Evolutionary conservation across 2,888 invertebrate species (phyloP).

Genomic region (Phanerotoma sp.): DNA sequence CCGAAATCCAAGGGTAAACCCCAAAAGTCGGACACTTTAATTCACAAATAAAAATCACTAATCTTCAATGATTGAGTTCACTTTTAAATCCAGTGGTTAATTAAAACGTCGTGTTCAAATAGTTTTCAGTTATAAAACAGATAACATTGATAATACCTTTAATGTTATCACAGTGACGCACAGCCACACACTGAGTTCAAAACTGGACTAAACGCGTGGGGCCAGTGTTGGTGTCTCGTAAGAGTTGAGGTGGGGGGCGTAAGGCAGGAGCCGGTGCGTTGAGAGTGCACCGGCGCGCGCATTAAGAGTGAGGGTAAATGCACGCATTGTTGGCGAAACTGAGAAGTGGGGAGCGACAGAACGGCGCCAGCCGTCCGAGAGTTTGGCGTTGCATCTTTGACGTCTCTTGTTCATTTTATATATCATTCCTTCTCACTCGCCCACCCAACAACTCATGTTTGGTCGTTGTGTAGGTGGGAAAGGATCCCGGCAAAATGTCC

Average conservation of each 20-base stretch:
- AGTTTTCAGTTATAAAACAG: no score
- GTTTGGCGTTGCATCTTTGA: slow-evolving; percentile 38
- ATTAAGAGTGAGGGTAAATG: slow-evolving; percentile 11
- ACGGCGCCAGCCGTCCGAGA: slow-evolving; percentile 45
- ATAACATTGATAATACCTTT: neutral
- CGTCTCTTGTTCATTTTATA: neutral
- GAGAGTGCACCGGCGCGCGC: neutral
- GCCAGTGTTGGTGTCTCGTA: neutral
- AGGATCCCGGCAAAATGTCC: slow-evolving; percentile 7
- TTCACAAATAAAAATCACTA: no score
- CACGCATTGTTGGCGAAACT: slow-evolving; percentile 46
- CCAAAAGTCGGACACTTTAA: no score
- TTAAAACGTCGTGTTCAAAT: no score
- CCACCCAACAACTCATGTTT: slow-evolving; percentile 13
- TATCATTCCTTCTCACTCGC: slow-evolving; percentile 26
- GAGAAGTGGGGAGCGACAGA: slow-evolving; percentile 46
- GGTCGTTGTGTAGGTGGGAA: slow-evolving; percentile 10
- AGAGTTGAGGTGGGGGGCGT: slow-evolving; percentile 11
- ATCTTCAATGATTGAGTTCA: no score
- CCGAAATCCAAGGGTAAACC: slow-evolving; percentile 14
- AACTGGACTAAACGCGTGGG: neutral
- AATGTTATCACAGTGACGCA: neutral
- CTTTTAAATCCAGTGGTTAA: no score
- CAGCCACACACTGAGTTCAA: no score
- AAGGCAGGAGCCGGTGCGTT: slow-evolving; percentile 15